These are phyloP conservation scores for Orius laevigatus DNA, from an alignment of 1,140 invertebrate species.

Conservation along the genomic window DNA sequence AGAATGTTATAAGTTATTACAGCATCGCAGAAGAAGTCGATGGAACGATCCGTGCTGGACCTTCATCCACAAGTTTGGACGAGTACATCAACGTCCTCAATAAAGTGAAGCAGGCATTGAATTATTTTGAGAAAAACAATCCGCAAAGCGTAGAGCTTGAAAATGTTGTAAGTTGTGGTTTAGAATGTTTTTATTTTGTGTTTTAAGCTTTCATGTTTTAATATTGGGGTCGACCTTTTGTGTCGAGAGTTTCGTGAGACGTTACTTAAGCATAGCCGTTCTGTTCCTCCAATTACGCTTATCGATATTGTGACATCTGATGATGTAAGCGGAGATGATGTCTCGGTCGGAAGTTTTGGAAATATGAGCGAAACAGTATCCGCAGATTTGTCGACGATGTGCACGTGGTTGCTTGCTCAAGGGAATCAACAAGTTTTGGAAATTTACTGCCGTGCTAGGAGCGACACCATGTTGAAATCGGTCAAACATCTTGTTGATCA, in stretches of 20 bases:
- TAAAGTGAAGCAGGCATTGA: slow-evolving; percentile 67
- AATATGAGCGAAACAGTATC: slow-evolving; percentile 35
- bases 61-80: slow-evolving; percentile 43
- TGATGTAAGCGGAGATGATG: slow-evolving; percentile 35
- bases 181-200: slow-evolving; percentile 14
- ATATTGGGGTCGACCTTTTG: slow-evolving; percentile 54
- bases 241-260: slow-evolving; percentile 78
- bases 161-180: slow-evolving; percentile 53
- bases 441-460: slow-evolving; percentile 62
- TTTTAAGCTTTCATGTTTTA: slow-evolving; percentile 50
- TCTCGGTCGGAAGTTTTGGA: slow-evolving; percentile 10
- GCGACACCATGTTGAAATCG: slow-evolving; percentile 55
- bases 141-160: slow-evolving; percentile 85
- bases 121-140: slow-evolving; percentile 87
- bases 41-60: slow-evolving; percentile 57
- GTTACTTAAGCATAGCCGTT: slow-evolving; percentile 68
- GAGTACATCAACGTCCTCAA: slow-evolving; percentile 67
- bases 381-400: slow-evolving; percentile 57
- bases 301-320: slow-evolving; percentile 71
- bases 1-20: slow-evolving; percentile 80
- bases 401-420: slow-evolving; percentile 68
- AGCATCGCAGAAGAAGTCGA: slow-evolving; percentile 76
- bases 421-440: slow-evolving; percentile 61
- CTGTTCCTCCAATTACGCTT: slow-evolving; percentile 65
- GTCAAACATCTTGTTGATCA: slow-evolving; percentile 64